Conservation (phyloP, 2,888 invertebrate species). For the Augiades crinisus region DNA sequence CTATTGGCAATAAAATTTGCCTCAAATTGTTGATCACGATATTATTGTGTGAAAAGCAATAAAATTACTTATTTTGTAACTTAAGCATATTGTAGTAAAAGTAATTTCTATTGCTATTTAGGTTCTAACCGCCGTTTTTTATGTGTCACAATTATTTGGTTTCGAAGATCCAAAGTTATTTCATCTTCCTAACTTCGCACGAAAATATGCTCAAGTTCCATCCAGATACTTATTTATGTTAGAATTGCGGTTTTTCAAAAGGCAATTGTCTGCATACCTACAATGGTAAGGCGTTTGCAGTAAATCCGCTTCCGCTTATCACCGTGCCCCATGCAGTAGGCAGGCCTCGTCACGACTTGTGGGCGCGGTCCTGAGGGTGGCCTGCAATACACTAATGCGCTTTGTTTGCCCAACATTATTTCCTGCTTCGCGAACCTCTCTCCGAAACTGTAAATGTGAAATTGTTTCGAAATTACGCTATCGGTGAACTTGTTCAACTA, state of each 20-base stretch:
- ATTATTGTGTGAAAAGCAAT: no score
- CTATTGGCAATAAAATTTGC: no score
- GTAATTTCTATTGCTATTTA: no score
- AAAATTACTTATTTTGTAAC: no score
- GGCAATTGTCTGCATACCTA: background rate
- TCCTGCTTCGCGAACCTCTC: constrained; percentile 52
- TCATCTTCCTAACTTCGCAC: no score
- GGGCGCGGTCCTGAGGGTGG: constrained; percentile 67
- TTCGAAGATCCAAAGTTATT: no score
- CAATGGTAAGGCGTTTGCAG: background rate
- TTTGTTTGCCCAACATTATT: constrained; percentile 68
- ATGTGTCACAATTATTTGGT: no score
- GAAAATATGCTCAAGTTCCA: no score
- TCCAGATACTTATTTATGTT: background rate
- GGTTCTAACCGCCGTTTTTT: no score
- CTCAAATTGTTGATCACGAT: no score
- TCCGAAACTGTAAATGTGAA: constrained; percentile 32
- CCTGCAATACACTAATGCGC: constrained; percentile 63
- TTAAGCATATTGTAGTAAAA: no score
- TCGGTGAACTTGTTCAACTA: background rate
- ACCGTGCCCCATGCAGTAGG: constrained; percentile 30
- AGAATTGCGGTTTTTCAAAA: background rate
- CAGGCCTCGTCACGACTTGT: constrained; percentile 45
- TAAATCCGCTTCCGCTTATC: constrained; percentile 2
- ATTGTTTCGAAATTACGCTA: constrained; percentile 19